phyloP scores from a whole-genome alignment of 2,797 vertebrate species.

The Leptatherina wallacei region DNA sequence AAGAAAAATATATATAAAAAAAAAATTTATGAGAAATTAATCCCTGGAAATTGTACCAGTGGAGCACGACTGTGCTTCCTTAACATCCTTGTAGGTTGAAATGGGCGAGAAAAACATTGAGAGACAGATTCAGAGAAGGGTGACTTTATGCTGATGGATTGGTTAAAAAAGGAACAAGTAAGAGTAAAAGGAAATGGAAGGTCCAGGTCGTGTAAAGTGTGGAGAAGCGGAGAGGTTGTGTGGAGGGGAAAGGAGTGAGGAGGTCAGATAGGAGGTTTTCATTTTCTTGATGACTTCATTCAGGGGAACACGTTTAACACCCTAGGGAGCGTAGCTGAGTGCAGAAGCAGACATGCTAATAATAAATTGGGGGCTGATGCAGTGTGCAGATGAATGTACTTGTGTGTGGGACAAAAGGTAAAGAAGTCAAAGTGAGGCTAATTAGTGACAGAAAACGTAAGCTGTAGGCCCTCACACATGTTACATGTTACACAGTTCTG shows the following conservation, averaged over 20 bases:
- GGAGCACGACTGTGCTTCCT: constrained; percentile 33
- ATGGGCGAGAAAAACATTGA: constrained; percentile 6
- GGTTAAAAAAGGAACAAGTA: constrained; percentile 27
- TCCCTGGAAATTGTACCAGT: constrained; percentile 30
- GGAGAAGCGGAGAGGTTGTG: constrained; percentile 19
- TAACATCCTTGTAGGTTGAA: constrained; percentile 30
- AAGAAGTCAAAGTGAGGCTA: constrained; percentile 42
- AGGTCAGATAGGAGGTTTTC: constrained; percentile 51
- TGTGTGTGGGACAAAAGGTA: constrained; percentile 17
- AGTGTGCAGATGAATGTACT: constrained; percentile 20
- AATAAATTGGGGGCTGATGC: constrained; percentile 26
- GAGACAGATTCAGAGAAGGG: constrained; percentile 6
- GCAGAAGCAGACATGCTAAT: constrained; percentile 65
- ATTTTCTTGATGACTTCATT: constrained; percentile 66
- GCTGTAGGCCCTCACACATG: constrained; percentile 39
- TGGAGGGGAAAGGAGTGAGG: constrained; percentile 20
- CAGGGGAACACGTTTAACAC: constrained; percentile 47
- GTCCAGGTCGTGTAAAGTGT: constrained; percentile 16
- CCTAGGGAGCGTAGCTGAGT: constrained; percentile 40
- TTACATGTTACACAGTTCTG: constrained; percentile 10
- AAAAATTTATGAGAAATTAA: constrained; percentile 10
- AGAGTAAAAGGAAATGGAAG: constrained; percentile 30
- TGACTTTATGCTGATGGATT: constrained; percentile 26
- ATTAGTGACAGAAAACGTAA: constrained; percentile 43
- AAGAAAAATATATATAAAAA: background rate